phyloP scores from a whole-genome alignment of 2,888 invertebrate genomes.

The Amphiduros pacificus region DNA sequence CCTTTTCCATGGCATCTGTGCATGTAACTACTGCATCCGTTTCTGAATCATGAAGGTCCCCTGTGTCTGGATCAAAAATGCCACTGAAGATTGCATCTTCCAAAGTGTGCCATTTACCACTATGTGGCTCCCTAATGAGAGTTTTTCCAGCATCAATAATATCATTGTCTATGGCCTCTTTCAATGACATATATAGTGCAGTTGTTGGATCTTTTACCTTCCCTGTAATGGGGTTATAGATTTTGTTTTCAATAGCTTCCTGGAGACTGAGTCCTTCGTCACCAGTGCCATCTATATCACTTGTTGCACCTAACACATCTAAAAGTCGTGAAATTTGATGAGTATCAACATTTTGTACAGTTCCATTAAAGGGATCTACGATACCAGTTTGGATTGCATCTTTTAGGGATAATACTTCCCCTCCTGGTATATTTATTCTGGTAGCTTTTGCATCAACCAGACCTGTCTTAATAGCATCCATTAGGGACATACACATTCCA shows the following conservation, averaged over 20 bases:
- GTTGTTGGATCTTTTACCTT: constrained; percentile 82
- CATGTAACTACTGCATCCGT: constrained; percentile 38
- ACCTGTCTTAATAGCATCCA: constrained; percentile 69
- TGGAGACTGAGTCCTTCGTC: constrained; percentile 11
- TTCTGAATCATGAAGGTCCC: constrained; percentile 34
- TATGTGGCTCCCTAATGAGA: constrained; percentile 20
- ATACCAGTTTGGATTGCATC: constrained; percentile 89
- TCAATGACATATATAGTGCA: constrained; percentile 74
- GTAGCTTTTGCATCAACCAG: constrained; percentile 19
- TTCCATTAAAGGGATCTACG: constrained; percentile 74
- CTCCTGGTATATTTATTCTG: constrained; percentile 66
- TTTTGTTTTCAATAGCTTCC: constrained; percentile 31
- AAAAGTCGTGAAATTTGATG: constrained; percentile 63
- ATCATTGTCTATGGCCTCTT: constrained; percentile 74
- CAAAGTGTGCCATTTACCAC: constrained; percentile 19
- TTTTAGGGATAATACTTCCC: constrained; percentile 66
- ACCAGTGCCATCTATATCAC: not conserved
- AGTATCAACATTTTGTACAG: constrained; percentile 62
- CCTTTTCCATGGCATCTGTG: constrained; percentile 47
- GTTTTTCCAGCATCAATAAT: constrained; percentile 66
- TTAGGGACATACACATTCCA: constrained; percentile 68
- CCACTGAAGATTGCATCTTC: constrained; percentile 24
- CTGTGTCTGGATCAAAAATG: constrained; percentile 17
- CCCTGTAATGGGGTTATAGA: constrained; percentile 78
- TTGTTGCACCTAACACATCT: constrained; percentile 45